phyloP scores from a whole-genome alignment of 2,888 invertebrate genomes.

The Drosophila yooni region DNA sequence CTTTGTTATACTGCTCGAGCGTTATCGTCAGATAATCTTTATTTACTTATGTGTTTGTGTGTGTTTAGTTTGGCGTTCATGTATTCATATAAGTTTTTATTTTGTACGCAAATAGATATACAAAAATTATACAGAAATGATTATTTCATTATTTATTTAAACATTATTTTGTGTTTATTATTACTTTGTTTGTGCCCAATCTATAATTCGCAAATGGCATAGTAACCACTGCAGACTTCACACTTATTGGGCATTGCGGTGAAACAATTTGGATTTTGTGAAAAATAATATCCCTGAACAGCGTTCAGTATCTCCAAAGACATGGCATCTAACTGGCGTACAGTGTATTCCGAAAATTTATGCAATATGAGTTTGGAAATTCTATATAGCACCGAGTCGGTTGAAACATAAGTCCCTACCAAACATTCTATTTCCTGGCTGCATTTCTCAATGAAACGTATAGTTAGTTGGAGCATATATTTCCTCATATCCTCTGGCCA shows the following conservation, averaged over 20 bases:
- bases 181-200: constrained; percentile 7
- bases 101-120: constrained; percentile 54
- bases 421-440: neutral
- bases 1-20: constrained; percentile 1
- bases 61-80: constrained; percentile 38
- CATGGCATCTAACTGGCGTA: constrained; percentile 12
- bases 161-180: constrained; percentile 35
- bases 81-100: constrained; percentile 62
- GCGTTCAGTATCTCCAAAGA: constrained; percentile 37
- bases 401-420: constrained; percentile 56
- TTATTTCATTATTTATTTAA: constrained; percentile 53
- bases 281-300: constrained; percentile 50
- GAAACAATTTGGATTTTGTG: constrained; percentile 59
- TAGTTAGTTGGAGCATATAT: constrained; percentile 54
- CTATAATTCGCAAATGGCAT: constrained; percentile 50
- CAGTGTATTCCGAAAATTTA: neutral
- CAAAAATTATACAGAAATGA: constrained; percentile 48
- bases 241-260: constrained; percentile 33
- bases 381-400: constrained; percentile 69
- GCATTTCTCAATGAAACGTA: constrained; percentile 47
- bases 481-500: constrained; percentile 29
- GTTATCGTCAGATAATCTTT: constrained; percentile 2
- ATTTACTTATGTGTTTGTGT: constrained; percentile 35
- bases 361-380: constrained; percentile 49
- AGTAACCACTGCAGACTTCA: constrained; percentile 59